These are phyloP conservation scores for Coregonus ussuriensis DNA, from an alignment of 2,797 vertebrate genomes.

Conservation along the genomic window DNA sequence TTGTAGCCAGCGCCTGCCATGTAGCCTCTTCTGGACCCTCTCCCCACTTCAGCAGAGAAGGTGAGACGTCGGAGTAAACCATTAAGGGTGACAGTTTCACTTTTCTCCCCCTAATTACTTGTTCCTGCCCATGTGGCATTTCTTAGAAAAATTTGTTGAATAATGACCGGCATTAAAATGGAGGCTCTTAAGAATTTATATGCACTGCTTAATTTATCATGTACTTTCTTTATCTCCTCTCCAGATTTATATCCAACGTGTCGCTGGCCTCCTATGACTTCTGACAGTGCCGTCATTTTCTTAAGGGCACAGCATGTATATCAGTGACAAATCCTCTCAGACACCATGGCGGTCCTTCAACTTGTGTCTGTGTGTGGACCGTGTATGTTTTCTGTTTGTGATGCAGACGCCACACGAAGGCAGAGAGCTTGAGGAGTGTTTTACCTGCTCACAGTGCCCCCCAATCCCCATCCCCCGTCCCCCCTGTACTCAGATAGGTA, in stretches of 20 bases:
- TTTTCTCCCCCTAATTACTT: conserved; percentile 99
- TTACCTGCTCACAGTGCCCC: background rate
- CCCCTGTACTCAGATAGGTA: background rate
- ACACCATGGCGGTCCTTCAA: conserved; percentile 85
- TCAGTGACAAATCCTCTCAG: conserved; percentile 87
- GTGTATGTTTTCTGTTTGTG: conserved; percentile 62
- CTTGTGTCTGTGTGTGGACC: conserved; percentile 70
- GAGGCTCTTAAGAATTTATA: conserved; percentile 99
- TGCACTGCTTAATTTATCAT: conserved; percentile 98
- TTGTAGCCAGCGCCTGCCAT: conserved; percentile 51
- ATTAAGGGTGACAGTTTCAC: conserved; percentile 99
- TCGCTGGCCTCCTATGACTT: conserved; percentile 82
- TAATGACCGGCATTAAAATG: conserved; percentile 99
- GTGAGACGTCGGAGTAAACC: conserved; percentile 91
- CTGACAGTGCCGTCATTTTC: conserved; percentile 96
- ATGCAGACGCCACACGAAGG: background rate
- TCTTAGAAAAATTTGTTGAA: conserved; percentile 99
- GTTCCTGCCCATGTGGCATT: conserved; percentile 99
- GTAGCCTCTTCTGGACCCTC: background rate
- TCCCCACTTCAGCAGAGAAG: conserved; percentile 81
- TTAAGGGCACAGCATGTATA: conserved; percentile 98
- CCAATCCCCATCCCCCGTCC: too few species aligned
- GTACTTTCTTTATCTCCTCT: conserved; percentile 97
- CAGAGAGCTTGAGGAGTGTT: background rate
- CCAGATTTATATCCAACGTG: conserved; percentile 97